Conservation (phyloP, 1,140 invertebrate genomes). For the Aphidius gifuensis region DNA sequence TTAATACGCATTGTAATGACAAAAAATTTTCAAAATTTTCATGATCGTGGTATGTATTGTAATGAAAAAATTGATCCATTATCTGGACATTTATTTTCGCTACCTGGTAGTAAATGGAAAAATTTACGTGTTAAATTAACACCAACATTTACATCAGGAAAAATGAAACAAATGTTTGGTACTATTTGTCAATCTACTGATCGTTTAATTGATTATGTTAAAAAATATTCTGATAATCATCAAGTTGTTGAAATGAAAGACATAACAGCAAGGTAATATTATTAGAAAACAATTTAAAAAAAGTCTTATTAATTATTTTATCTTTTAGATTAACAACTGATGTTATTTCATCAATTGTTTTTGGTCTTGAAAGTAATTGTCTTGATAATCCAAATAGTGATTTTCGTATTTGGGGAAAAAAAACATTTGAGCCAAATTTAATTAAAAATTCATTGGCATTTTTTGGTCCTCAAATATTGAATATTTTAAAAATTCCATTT, state of each 20-base stretch:
- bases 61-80: slow-evolving; percentile 56
- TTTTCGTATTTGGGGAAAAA: slow-evolving; percentile 31
- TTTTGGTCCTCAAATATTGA: slow-evolving; percentile 17
- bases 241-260: slow-evolving; percentile 48
- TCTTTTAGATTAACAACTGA: slow-evolving; percentile 56
- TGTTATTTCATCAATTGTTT: slow-evolving; percentile 58
- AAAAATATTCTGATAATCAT: slow-evolving; percentile 27
- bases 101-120: slow-evolving; percentile 54
- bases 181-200: slow-evolving; percentile 50
- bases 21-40: slow-evolving; percentile 55
- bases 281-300: background rate
- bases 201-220: slow-evolving; percentile 35
- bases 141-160: slow-evolving; percentile 59
- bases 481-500: slow-evolving; percentile 21
- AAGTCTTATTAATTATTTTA: background rate
- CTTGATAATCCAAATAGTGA: slow-evolving; percentile 47
- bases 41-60: slow-evolving; percentile 47
- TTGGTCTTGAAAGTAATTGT: slow-evolving; percentile 59
- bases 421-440: slow-evolving; percentile 41
- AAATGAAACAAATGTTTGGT: slow-evolving; percentile 58
- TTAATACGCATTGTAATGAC: slow-evolving; percentile 52
- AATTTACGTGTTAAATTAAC: slow-evolving; percentile 54
- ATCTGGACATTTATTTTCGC: slow-evolving; percentile 55
- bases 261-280: slow-evolving; percentile 47
- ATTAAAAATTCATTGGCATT: slow-evolving; percentile 18